Percentiles rank a stretch among this genome's conserved stretches.
Conservation (phyloP, 2,888 invertebrate genomes). For the Exocentrus adspersus region DNA sequence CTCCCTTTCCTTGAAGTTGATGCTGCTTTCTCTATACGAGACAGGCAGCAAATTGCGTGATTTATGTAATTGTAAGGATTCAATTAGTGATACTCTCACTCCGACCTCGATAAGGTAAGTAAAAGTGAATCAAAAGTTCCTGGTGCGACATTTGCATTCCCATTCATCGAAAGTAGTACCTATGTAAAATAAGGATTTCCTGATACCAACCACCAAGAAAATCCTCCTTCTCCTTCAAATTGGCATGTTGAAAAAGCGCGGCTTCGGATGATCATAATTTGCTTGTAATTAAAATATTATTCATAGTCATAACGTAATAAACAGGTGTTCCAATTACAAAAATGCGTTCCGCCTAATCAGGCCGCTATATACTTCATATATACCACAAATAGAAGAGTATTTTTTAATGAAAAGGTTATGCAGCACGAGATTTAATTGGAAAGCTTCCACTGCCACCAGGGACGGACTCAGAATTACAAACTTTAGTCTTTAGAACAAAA, state of each 20-base stretch:
- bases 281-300: slow-evolving; percentile 16
- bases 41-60: neutral
- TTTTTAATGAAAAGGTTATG: slow-evolving; percentile 17
- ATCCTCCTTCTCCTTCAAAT: too few relatives aligned
- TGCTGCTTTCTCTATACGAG: neutral
- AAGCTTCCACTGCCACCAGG: neutral
- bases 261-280: neutral
- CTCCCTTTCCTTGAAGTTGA: neutral
- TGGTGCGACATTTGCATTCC: too few relatives aligned
- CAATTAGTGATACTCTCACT: neutral
- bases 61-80: neutral
- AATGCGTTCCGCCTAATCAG: slow-evolving; percentile 4
- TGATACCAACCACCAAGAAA: too few relatives aligned
- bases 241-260: neutral
- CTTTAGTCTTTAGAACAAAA: too few relatives aligned
- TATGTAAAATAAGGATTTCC: too few relatives aligned
- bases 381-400: slow-evolving; percentile 15
- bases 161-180: too few relatives aligned
- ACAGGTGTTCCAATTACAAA: neutral
- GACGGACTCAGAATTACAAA: too few relatives aligned
- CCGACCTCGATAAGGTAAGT: too few relatives aligned
- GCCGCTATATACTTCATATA: slow-evolving; percentile 4
- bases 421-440: slow-evolving; percentile 5
- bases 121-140: too few relatives aligned
- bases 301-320: slow-evolving; percentile 9